Percentiles rank a stretch among this genome's conserved stretches.
phyloP scores from a whole-genome alignment of 2,797 vertebrate species.

The Paratrypauchen microcephalus region DNA sequence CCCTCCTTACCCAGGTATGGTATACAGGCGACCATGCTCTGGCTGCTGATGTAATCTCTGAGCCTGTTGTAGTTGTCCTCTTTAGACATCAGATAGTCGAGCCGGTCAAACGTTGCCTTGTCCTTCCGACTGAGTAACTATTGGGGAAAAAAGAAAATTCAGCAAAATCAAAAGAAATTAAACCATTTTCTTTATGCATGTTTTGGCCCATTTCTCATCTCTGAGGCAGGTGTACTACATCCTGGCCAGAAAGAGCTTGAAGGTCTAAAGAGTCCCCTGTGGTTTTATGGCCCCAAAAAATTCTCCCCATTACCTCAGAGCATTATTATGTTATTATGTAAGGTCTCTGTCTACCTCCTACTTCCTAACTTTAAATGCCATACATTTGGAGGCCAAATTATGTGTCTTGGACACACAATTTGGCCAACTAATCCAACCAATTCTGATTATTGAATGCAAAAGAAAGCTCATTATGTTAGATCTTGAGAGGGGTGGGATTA shows the following conservation, averaged over 20 bases:
- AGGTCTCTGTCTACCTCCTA: conserved; percentile 29
- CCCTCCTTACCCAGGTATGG: conserved; percentile 90
- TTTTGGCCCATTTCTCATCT: conserved; percentile 5
- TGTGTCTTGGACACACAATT: too few relatives aligned
- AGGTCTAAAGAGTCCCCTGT: conserved; percentile 25
- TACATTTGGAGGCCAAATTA: too few relatives aligned
- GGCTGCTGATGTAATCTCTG: conserved; percentile 94
- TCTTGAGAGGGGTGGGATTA: too few relatives aligned
- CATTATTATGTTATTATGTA: conserved; percentile 46
- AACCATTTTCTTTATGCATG: background rate
- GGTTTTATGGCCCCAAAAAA: conserved; percentile 31
- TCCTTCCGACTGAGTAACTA: conserved; percentile 97
- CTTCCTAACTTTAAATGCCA: background rate
- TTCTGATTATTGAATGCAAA: too few relatives aligned
- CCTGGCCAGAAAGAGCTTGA: conserved; percentile 16
- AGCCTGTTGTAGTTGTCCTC: conserved; percentile 99
- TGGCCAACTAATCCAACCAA: too few relatives aligned
- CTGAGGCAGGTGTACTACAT: conserved; percentile 27
- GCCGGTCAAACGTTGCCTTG: conserved; percentile 94
- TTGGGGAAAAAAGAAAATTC: background rate
- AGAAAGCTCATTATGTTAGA: too few relatives aligned
- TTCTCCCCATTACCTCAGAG: conserved; percentile 53
- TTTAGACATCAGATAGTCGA: conserved; percentile 98
- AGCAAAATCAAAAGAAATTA: background rate
- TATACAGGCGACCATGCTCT: conserved; percentile 99